Conservation (phyloP, 1,140 invertebrate genomes). For the Pissodes strobi region DNA sequence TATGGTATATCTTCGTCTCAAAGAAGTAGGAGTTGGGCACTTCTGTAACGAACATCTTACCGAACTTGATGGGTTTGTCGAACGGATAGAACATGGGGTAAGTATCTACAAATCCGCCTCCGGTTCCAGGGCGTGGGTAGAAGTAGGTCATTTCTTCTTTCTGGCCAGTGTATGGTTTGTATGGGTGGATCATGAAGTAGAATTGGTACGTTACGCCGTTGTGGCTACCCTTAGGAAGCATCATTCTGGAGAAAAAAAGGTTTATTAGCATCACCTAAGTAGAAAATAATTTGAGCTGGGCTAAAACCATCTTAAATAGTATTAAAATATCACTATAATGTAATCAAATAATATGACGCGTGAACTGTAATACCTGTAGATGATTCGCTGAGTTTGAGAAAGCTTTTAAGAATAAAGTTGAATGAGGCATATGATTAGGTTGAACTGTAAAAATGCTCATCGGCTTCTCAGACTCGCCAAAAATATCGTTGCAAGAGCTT, state of each 20-base stretch:
- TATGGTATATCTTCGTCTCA: slow-evolving; percentile 67
- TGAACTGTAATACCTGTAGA: too few species aligned
- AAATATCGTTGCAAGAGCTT: too few species aligned
- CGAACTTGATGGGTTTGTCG: slow-evolving; percentile 61
- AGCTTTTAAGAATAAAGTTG: too few species aligned
- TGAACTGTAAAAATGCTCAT: too few species aligned
- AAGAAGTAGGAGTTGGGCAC: slow-evolving; percentile 69
- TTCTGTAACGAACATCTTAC: slow-evolving; percentile 55
- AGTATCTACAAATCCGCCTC: slow-evolving; percentile 54
- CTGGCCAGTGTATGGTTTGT: slow-evolving; percentile 25
- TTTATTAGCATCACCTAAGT: neutral
- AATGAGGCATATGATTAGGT: too few species aligned
- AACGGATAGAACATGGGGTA: slow-evolving; percentile 71
- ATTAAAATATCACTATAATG: slow-evolving; percentile 1
- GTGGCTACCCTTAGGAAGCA: slow-evolving; percentile 69
- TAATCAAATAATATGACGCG: too few species aligned
- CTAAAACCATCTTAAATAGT: too few species aligned
- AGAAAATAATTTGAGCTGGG: slow-evolving; percentile 4
- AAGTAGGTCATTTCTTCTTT: slow-evolving; percentile 28
- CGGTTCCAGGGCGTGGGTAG: slow-evolving; percentile 26
- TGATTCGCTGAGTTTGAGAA: too few species aligned
- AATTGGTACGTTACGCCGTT: slow-evolving; percentile 68
- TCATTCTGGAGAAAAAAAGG: slow-evolving; percentile 33
- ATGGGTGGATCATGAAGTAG: slow-evolving; percentile 66
- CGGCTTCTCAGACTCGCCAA: too few species aligned